These are phyloP conservation scores for Caenorhabditis sp. DNA, from an alignment of 2,888 invertebrate species.

Conservation along the genomic window DNA sequence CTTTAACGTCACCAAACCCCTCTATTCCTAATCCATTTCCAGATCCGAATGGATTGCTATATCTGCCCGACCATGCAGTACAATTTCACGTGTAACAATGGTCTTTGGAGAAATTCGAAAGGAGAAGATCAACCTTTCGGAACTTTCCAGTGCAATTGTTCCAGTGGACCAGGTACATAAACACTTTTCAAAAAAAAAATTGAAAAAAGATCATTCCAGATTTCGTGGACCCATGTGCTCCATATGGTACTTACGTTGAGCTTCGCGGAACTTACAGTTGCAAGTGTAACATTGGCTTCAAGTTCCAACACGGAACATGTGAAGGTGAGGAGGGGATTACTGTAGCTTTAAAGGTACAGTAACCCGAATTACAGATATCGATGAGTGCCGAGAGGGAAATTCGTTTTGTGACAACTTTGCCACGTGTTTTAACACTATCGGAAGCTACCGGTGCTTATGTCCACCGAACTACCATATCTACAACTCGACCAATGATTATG, in stretches of 20 bases:
- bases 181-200: too few relatives aligned
- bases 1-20: too few relatives aligned
- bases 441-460: slow-evolving; percentile 27
- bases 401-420: slow-evolving; percentile 28
- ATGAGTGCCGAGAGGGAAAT: slow-evolving; percentile 36
- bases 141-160: slow-evolving; percentile 34
- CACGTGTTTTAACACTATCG: slow-evolving; percentile 23
- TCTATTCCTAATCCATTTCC: too few relatives aligned
- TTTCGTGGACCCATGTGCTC: slow-evolving; percentile 31
- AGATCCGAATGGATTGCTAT: slow-evolving; percentile 24
- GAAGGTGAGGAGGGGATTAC: slow-evolving; percentile 15
- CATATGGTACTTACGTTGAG: slow-evolving; percentile 18
- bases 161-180: slow-evolving; percentile 13
- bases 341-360: neutral
- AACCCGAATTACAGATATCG: slow-evolving; percentile 22
- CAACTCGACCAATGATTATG: neutral
- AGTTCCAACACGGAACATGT: slow-evolving; percentile 18
- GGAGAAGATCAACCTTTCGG: slow-evolving; percentile 23
- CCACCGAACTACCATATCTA: slow-evolving; percentile 9
- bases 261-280: slow-evolving; percentile 27
- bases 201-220: neutral
- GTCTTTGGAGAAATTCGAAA: slow-evolving; percentile 17
- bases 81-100: slow-evolving; percentile 6
- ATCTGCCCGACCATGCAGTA: slow-evolving; percentile 21
- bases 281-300: slow-evolving; percentile 37